Base-by-base conservation (phyloP, 1,140 invertebrate species). In the Chionoecetes opilio region DNA sequence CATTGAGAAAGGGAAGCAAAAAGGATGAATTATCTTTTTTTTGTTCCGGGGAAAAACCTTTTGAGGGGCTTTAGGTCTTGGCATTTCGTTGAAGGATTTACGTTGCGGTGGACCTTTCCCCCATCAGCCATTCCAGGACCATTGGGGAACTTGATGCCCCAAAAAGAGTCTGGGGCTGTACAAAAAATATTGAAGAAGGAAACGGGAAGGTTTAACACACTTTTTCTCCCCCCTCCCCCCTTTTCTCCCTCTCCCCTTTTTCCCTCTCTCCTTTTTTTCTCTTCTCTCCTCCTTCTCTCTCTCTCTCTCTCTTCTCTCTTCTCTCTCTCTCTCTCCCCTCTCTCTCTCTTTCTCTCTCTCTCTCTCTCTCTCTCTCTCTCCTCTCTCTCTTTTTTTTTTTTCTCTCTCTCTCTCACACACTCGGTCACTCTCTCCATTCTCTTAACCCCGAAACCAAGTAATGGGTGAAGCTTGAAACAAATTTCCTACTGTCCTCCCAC, bases 301-400 rank as follows among this genome's bases (percentile, higher is more conserved):
- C 82, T 86, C 84, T 86, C 84, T 86, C 84, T 86, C 84, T 86
- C 84, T n/a, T n/a, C n/a, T n/a, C n/a, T n/a, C n/a, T n/a, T 86
- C 88, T 90, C 88, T 90, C 88, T 90, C 88, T 90, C 88, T 90
- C 88, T 90, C 88, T 46, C 38, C 88, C 29, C 88, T 90, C 35
- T 46, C 88, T 46, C 88, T 90, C 88, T 90, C 88, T 90, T 29
- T 90, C 88, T 90, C 41, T 90, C 88, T 37, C 88, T 90, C 88
- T 90, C 88, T 90, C 38, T 46, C 38, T 90, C 88, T 46, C 88
- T 90, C 41, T 90, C 88, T 41, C 37, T n/a, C n/a, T n/a, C n/a
- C n/a, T n/a, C n/a, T n/a, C n/a, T n/a, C n/a, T n/a, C n/a, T n/a
- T n/a, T n/a, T n/a, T n/a, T n/a, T n/a, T n/a, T n/a, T n/a, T n/a